phyloP scores from a whole-genome alignment of 2,888 invertebrate species.

The Volucella zonaria region DNA sequence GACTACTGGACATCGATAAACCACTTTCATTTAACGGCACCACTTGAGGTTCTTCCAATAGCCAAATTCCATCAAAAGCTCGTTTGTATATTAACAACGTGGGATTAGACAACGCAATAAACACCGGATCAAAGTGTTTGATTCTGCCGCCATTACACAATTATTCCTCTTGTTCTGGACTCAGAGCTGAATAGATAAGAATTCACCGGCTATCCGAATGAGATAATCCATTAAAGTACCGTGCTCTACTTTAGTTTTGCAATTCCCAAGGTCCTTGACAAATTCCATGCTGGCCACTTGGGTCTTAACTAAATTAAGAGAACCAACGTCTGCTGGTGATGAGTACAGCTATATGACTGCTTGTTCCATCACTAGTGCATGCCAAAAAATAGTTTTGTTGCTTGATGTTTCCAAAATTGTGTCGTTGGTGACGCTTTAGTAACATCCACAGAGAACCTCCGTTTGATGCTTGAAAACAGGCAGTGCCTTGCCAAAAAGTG shows the following conservation, averaged over 20 bases:
- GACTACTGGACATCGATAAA: constrained; percentile 89
- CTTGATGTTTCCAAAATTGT: constrained; percentile 85
- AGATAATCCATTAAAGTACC: constrained; percentile 84
- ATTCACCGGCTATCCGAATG: constrained; percentile 94
- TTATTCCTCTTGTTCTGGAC: constrained; percentile 92
- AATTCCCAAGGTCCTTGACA: constrained; percentile 86
- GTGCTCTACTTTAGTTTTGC: constrained; percentile 79
- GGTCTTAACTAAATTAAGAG: constrained; percentile 91
- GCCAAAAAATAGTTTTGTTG: constrained; percentile 94
- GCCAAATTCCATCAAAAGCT: constrained; percentile 88
- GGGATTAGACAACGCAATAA: constrained; percentile 93
- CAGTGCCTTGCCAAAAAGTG: constrained; percentile 94
- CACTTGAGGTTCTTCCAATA: constrained; percentile 88
- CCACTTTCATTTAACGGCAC: constrained; percentile 85
- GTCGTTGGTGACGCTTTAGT: constrained; percentile 88
- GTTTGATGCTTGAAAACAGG: constrained; percentile 94
- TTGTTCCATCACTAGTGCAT: constrained; percentile 91
- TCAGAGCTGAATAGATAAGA: constrained; percentile 91
- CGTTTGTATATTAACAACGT: constrained; percentile 89
- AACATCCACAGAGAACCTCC: constrained; percentile 95
- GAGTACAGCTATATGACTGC: constrained; percentile 91
- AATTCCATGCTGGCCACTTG: constrained; percentile 93
- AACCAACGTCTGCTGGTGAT: constrained; percentile 88
- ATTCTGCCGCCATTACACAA: constrained; percentile 88
- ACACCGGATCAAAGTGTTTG: constrained; percentile 93